These are phyloP conservation scores for Argya squamiceps DNA, from an alignment of 2,797 vertebrate genomes.

Conservation along the genomic window DNA sequence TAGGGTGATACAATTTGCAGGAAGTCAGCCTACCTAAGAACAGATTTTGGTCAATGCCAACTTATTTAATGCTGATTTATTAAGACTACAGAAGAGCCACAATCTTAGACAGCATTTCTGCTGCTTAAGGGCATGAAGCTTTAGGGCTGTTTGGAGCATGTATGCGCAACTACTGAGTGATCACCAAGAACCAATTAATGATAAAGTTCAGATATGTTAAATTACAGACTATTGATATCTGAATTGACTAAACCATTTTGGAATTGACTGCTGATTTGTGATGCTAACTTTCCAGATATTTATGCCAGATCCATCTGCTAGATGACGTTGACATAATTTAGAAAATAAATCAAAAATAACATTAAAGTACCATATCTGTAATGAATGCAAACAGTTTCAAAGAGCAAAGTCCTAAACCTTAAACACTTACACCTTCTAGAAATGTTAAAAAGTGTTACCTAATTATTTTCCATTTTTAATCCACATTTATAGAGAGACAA, in stretches of 20 bases:
- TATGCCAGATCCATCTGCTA: background rate
- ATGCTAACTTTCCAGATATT: background rate
- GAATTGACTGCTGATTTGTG: background rate
- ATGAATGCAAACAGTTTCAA: background rate
- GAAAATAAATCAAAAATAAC: background rate
- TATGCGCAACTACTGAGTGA: background rate
- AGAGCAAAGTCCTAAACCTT: background rate
- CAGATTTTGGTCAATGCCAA: background rate
- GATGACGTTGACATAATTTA: background rate
- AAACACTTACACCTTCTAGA: background rate
- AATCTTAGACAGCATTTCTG: background rate
- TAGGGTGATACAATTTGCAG: accelerated
- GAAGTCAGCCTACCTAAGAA: background rate
- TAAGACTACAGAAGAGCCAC: background rate
- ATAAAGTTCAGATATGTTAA: background rate
- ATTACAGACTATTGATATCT: background rate
- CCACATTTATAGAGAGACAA: background rate
- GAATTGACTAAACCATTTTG: background rate
- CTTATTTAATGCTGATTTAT: background rate
- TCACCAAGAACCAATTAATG: background rate
- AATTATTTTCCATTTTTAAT: background rate
- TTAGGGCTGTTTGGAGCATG: background rate
- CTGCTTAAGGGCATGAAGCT: background rate
- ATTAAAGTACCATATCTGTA: background rate
- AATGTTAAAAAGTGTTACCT: background rate